Conservation (phyloP, 37 sponge, comb jelly and placozoan species). For the Aplysina aerophoba region DNA sequence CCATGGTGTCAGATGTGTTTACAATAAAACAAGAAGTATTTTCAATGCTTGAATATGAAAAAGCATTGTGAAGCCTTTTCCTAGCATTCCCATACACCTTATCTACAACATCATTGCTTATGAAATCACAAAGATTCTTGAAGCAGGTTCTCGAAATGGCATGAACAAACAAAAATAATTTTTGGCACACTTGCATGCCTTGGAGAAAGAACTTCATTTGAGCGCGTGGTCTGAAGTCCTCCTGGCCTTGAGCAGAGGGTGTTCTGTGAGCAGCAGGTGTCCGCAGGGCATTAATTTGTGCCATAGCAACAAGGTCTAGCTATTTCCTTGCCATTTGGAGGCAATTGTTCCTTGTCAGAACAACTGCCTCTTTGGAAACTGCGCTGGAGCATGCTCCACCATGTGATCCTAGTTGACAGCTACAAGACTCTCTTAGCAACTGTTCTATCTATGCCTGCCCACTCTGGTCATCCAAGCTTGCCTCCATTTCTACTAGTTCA, state of each 20-base stretch:
- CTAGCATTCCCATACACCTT: conserved; percentile 27
- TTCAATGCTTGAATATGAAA: conserved; percentile 4
- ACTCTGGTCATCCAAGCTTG: neutral
- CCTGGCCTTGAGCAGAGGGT: neutral
- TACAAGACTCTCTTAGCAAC: conserved; percentile 3
- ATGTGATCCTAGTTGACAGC: neutral
- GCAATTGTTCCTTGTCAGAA: neutral
- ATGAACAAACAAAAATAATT: conserved; percentile 32
- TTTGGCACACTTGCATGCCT: neutral
- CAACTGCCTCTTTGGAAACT: neutral
- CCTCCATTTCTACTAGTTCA: neutral
- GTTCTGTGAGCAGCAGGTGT: neutral
- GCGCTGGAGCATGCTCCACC: neutral
- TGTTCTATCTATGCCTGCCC: neutral
- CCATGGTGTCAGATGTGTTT: neutral
- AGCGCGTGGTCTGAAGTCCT: neutral
- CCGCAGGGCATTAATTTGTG: conserved; percentile 14
- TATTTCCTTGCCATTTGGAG: neutral
- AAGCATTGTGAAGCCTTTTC: conserved; percentile 32
- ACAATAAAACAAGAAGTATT: conserved; percentile 12
- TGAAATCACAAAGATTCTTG: neutral
- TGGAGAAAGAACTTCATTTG: conserved; percentile 5
- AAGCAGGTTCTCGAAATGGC: neutral
- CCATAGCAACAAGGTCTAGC: conserved; percentile 22
- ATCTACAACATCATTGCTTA: neutral